Conservation (phyloP, 2,888 invertebrate species). For the Carterocephalus palaemon region DNA sequence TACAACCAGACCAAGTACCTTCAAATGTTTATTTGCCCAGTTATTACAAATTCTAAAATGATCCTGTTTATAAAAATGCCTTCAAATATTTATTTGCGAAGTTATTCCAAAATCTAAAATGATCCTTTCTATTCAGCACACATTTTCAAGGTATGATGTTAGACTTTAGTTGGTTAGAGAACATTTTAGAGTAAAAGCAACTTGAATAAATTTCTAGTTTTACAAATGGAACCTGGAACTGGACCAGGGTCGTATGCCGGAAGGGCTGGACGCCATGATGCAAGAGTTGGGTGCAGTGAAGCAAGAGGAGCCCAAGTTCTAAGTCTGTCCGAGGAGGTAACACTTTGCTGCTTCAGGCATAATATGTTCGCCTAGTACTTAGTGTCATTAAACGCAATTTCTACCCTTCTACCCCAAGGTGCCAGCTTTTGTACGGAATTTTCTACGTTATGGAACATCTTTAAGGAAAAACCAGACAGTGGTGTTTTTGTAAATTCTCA, state of each 20-base stretch:
- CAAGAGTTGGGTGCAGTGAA: constrained; percentile 86
- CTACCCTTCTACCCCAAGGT: constrained; percentile 6
- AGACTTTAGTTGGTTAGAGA: no score
- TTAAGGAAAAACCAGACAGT: constrained; percentile 1
- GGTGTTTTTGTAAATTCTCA: background rate
- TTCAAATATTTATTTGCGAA: no score
- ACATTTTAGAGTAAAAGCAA: no score
- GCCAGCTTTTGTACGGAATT: constrained; percentile 8
- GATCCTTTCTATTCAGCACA: no score
- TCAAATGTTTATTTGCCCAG: no score
- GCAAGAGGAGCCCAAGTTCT: constrained; percentile 75
- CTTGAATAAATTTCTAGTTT: constrained; percentile 83
- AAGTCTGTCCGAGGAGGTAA: constrained; percentile 31
- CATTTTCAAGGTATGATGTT: no score
- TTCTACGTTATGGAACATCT: constrained; percentile 7
- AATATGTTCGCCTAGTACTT: constrained; percentile 25
- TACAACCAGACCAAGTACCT: no score
- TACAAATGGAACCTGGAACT: constrained; percentile 88
- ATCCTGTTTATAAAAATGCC: no score
- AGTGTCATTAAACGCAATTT: constrained; percentile 14
- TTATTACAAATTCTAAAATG: no score
- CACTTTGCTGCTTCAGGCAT: constrained; percentile 23
- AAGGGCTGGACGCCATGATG: constrained; percentile 86
- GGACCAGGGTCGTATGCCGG: constrained; percentile 89
- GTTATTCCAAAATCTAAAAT: no score